Base-by-base conservation (phyloP, 1,140 invertebrate species). In the Bombyx mandarina region DNA sequence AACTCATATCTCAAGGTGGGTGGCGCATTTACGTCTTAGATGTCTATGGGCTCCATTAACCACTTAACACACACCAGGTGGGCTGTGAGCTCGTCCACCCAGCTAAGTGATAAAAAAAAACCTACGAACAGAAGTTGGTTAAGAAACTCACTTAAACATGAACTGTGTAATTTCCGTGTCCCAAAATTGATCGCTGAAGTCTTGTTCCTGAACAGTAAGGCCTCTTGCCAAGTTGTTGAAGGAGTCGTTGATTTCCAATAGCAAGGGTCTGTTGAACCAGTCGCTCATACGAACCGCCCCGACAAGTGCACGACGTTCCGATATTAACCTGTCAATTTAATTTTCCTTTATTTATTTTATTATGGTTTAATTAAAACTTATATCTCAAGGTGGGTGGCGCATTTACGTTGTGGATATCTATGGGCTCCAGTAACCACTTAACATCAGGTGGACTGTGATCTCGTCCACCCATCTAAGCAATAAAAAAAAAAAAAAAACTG, bases 131-230 rank as follows among this genome's bases (percentile, higher is more conserved):
- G 26, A 35, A 5, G 26, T 35, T 5, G 26, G 10, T 47, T 52
- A 43, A 22, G 12, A 46, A 43, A 65, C 81, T 77, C 65, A 87
- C 67, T 90, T 90, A 80, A 97, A 95, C 6, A 97, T 78, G 76
- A 91, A 95, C 64, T 94, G 90, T 2, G 94, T 96, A 18, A 97
- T 93, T 87, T 96, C 94, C 66, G 85, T 89, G 65, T 93, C 92
- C 78, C 93, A 93, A 76, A 89, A 94, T 60, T 91, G 90, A 80
- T 95, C 94, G 42, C 91, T 91, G 62, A 89, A 89, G 62, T 93
- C 89, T 85, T 94, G 89, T 1, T 90, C 91, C 71, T 95, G 94
- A 2, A 90, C 91, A n/a, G 91, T 86, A 62, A 95, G 81, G 6
- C 94, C 94, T 85, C 94, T 87, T 1, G 91, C 90, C 12, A 96